phyloP scores from a whole-genome alignment of 2,113 vertebrate species.

The Dipodomys merriami region DNA sequence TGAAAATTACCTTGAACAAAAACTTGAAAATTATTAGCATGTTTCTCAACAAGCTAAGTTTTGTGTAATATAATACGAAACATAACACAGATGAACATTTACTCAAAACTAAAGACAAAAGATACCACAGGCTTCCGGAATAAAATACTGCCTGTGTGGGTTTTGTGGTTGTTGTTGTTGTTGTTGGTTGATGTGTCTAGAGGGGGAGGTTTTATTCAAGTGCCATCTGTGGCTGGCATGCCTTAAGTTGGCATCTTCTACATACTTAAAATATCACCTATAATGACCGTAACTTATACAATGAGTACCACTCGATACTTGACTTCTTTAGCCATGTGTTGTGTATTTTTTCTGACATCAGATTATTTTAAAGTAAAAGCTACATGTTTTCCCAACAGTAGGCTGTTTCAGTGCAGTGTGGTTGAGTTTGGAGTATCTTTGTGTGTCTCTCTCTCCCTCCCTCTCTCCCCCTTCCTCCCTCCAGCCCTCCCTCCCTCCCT shows the following conservation, averaged over 20 bases:
- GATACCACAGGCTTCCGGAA: neutral
- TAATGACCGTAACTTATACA: neutral
- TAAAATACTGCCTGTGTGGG: neutral
- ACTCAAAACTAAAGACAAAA: neutral
- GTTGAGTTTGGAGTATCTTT: slow-evolving; percentile 33
- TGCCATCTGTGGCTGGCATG: neutral
- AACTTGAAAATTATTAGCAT: slow-evolving; percentile 28
- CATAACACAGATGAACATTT: neutral
- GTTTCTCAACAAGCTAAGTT: slow-evolving; percentile 7
- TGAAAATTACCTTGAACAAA: slow-evolving; percentile 48
- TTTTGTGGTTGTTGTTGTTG: neutral
- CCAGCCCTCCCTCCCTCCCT: neutral
- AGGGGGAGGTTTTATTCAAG: neutral
- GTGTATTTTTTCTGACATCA: neutral
- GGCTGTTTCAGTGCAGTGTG: neutral
- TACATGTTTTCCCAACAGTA: neutral
- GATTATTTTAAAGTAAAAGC: neutral
- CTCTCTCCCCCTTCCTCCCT: neutral
- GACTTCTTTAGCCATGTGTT: neutral
- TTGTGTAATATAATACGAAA: neutral
- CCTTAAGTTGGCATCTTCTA: neutral
- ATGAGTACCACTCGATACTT: neutral
- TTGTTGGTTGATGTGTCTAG: neutral
- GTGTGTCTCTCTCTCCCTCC: neutral
- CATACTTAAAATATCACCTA: neutral